phyloP scores from a whole-genome alignment of 2,113 vertebrate genomes.

The Drymodes brunneopygia region DNA sequence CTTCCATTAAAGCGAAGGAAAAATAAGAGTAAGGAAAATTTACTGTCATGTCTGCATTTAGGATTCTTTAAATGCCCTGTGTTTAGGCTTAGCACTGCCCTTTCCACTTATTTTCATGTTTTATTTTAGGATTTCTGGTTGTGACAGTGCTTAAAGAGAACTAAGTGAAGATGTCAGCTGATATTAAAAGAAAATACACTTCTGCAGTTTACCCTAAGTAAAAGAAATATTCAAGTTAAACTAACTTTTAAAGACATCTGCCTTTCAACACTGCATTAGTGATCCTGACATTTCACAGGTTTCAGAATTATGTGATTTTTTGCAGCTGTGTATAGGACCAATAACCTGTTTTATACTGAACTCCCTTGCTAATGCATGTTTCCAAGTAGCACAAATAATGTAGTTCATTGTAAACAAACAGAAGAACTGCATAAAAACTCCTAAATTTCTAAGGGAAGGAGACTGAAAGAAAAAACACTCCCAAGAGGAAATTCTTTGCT shows the following conservation, averaged over 20 bases:
- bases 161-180: not conserved
- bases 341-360: not conserved
- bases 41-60: not conserved
- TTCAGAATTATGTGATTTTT: not conserved
- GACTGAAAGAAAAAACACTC: not conserved
- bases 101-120: not conserved
- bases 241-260: not conserved
- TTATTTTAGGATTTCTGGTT: not conserved
- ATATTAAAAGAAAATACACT: not conserved
- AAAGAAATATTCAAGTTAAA: not conserved
- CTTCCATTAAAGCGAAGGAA: not conserved
- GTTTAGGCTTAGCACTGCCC: not conserved
- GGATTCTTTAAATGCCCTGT: not conserved
- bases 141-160: not conserved
- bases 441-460: not conserved
- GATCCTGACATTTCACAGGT: not conserved
- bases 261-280: not conserved
- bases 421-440: not conserved
- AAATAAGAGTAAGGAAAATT: not conserved
- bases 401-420: not conserved
- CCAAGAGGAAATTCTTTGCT: not conserved
- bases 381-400: not conserved
- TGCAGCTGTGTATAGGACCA: not conserved
- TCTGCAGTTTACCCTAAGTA: not conserved
- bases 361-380: not conserved